Conservation (phyloP, 35 echinoderm and acorn worm genomes). For the Holothuria glaberrima region DNA sequence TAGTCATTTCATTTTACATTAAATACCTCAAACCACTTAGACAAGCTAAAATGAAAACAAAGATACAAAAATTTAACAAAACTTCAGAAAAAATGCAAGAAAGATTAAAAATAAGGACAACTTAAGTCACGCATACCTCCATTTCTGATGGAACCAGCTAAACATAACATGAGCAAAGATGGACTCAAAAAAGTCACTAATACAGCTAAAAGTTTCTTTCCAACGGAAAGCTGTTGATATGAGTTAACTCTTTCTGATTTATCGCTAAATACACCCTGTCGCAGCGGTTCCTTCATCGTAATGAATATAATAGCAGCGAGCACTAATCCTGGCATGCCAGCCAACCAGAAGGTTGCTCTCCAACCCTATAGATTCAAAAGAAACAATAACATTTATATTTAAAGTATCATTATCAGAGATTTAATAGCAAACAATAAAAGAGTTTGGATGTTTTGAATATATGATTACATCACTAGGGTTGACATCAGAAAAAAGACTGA, state of each 20-base stretch:
- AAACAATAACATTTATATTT: no score
- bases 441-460: no score
- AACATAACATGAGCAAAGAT: slow-evolving; percentile 71
- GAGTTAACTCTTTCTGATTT: slow-evolving; percentile 21
- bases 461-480: no score
- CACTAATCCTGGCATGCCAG: slow-evolving; percentile 69
- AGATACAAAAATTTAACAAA: no score
- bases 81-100: no score
- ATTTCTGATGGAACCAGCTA: slow-evolving; percentile 90
- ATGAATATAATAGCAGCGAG: slow-evolving; percentile 65
- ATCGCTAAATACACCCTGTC: slow-evolving; percentile 42
- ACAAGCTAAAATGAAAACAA: no score
- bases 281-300: slow-evolving; percentile 66
- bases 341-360: slow-evolving; percentile 79
- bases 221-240: neutral
- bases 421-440: no score
- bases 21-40: no score
- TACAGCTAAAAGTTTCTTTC: slow-evolving; percentile 53
- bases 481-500: no score
- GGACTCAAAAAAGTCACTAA: slow-evolving; percentile 63
- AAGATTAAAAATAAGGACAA: no score
- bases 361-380: slow-evolving; percentile 66
- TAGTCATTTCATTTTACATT: no score
- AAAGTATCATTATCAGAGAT: no score
- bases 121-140: slow-evolving; percentile 51